Base-by-base conservation (phyloP, 2,888 invertebrate genomes). In the Xanthia icteritia region DNA sequence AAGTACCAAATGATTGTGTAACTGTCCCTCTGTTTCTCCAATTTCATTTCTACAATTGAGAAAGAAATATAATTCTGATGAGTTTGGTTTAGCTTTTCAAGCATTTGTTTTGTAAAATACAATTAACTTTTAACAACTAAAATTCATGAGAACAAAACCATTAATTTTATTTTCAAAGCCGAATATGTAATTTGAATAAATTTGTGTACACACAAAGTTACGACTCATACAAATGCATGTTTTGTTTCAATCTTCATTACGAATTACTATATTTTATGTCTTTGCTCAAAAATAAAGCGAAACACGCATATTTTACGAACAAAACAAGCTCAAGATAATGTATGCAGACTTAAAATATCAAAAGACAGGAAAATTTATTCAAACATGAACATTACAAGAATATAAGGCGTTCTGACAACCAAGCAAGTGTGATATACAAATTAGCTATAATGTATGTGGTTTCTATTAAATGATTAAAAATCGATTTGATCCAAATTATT, bases 261-360 rank as follows among this genome's bases (percentile, higher is more conserved):
- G 63, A 73, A 81, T 81, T 73, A 70, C 69, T 76, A 65, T 71
- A 73, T 85, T 81, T 74, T 73, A 81, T 71, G 73, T 68, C 85
- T 84, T 81, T 83, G 68, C 71, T 73, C 71, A 85, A 77, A 77
- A 85, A 77, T 85, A 85, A 85, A 76, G 73, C 67, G 74, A 83
- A 85, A 81, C 85, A 85, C 73, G 73, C 82, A 85, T 83, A 77
- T 77, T 81, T 83, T 74, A 83, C 45, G 15, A 74, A 83, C 60
- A 82, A 82, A 85, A 85, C 85, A 69, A 70, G 82, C 70, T 82
- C 23, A 64, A n/a, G 5, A 56, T 78, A 78, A 84, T 82, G 27
- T 85, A 85, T 85, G 82, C 83, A 74, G 85, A 83, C 71, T 76
- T 83, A 85, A 85, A 78, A 84, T 82, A 85, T 82, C 27, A 73